A percentile compares a stretch with the other conserved stretches of the same genome.
Conservation (phyloP, 2,113 vertebrate species). For the Arothron firmamentum region DNA sequence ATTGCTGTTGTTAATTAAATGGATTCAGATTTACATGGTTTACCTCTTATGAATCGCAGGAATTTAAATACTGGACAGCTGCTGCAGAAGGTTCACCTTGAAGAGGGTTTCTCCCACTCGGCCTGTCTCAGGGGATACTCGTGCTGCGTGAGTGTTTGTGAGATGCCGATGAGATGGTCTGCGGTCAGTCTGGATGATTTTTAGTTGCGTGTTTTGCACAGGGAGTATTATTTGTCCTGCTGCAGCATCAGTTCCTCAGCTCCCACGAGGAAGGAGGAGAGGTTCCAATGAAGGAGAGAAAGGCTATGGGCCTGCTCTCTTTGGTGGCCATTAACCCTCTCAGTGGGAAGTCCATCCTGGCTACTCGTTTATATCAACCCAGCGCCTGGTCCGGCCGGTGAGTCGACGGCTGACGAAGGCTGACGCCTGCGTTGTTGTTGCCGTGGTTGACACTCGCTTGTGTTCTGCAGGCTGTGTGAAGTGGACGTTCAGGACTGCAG, state of each 20-base stretch:
- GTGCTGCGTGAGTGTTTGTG: constrained; percentile 38
- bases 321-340: constrained; percentile 60
- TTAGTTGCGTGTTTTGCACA: constrained; percentile 13
- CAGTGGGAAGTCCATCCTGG: constrained; percentile 38
- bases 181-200: background rate
- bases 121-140: constrained; percentile 63
- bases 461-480: constrained; percentile 48
- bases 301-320: constrained; percentile 32
- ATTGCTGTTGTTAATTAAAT: background rate
- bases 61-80: constrained; percentile 61
- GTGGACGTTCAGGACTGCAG: constrained; percentile 27
- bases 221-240: constrained; percentile 64
- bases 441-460: background rate
- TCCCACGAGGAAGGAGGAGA: constrained; percentile 18
- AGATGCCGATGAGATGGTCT: background rate
- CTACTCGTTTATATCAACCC: constrained; percentile 39
- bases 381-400: constrained; percentile 61
- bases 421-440: background rate
- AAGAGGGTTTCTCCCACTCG: constrained; percentile 32
- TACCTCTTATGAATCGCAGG: constrained; percentile 29
- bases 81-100: constrained; percentile 50
- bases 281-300: background rate
- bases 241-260: constrained; percentile 56
- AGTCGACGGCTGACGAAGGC: constrained; percentile 7
- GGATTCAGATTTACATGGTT: no score